phyloP scores from a whole-genome alignment of 2,888 invertebrate species.

The Mellilla xanthometata region DNA sequence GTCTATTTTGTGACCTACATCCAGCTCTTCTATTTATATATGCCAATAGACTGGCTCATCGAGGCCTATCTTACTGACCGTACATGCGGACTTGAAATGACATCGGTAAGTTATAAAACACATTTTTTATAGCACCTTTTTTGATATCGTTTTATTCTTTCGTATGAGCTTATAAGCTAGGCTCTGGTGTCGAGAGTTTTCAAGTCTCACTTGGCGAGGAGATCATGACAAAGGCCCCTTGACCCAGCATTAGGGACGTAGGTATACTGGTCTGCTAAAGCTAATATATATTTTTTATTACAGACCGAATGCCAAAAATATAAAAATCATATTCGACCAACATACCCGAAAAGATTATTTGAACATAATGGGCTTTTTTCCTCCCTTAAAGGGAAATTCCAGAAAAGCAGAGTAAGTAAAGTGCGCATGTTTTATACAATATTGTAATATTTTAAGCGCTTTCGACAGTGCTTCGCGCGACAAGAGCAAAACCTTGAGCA shows the following conservation, averaged over 20 bases:
- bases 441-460: too few relatives aligned
- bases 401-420: slow-evolving; percentile 93
- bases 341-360: slow-evolving; percentile 95
- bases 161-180: too few relatives aligned
- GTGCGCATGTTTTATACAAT: too few relatives aligned
- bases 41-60: slow-evolving; percentile 98
- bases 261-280: too few relatives aligned
- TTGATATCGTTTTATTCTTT: too few relatives aligned
- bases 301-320: slow-evolving; percentile 92
- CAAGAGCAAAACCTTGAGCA: too few relatives aligned
- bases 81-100: slow-evolving; percentile 92
- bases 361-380: slow-evolving; percentile 98
- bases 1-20: slow-evolving; percentile 95
- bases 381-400: slow-evolving; percentile 97
- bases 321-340: slow-evolving; percentile 90
- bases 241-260: too few relatives aligned
- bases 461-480: too few relatives aligned
- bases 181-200: too few relatives aligned
- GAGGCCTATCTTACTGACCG: slow-evolving; percentile 94
- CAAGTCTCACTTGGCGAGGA: too few relatives aligned
- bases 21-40: slow-evolving; percentile 96
- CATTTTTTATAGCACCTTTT: too few relatives aligned
- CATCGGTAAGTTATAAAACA: slow-evolving; percentile 79
- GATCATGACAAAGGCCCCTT: too few relatives aligned
- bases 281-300: slow-evolving; percentile 38